Percentiles rank a stretch among this genome's conserved stretches.
Evolutionary conservation across 2,888 invertebrate genomes (phyloP).

Genomic region (Acanthosepion esculentum): DNA sequence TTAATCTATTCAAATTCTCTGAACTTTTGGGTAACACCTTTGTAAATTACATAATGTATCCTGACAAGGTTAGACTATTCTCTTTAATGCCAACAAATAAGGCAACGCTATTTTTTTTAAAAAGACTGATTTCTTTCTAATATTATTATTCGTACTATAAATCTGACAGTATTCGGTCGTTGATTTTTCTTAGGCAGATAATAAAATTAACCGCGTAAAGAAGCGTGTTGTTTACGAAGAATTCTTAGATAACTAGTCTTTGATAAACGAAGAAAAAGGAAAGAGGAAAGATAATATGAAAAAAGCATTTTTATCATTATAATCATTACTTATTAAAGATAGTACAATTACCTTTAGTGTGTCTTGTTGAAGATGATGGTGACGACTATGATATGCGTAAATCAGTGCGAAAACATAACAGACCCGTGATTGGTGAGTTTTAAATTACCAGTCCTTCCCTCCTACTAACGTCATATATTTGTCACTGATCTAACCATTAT

Average conservation of each 20-base stretch:
- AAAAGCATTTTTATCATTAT: not conserved
- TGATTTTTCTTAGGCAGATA: not conserved
- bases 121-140: too few species aligned
- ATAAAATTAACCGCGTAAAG: slow-evolving; percentile 11
- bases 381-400: not conserved
- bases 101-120: too few species aligned
- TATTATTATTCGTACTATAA: not conserved
- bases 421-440: not conserved
- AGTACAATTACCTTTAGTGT: not conserved
- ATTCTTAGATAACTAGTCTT: not conserved
- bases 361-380: not conserved
- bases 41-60: too few species aligned
- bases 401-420: not conserved
- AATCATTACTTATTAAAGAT: slow-evolving; percentile 13
- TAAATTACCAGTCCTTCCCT: not conserved
- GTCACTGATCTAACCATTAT: not conserved
- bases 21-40: too few species aligned
- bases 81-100: too few species aligned
- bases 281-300: not conserved
- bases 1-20: too few species aligned
- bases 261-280: not conserved
- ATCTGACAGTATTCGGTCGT: not conserved
- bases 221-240: not conserved
- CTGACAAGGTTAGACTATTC: too few species aligned
- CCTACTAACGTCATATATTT: not conserved